Conservation (phyloP, 2,113 vertebrate species). For the Tylochromis polylepis region DNA sequence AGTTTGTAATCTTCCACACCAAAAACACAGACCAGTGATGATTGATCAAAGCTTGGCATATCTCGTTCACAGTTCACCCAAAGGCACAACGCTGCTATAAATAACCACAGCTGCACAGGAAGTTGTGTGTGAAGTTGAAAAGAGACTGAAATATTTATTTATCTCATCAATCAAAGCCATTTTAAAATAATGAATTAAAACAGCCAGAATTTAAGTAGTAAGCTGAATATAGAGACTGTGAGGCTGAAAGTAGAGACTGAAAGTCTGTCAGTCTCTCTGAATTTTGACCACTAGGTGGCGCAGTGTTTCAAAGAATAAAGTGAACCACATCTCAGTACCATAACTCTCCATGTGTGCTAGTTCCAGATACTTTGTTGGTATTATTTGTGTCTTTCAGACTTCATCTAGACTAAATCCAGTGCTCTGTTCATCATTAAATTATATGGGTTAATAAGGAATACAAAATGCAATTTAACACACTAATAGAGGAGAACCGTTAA, state of each 20-base stretch:
- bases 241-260: too few relatives aligned
- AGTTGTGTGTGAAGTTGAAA: not conserved
- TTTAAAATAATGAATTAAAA: not conserved
- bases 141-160: not conserved
- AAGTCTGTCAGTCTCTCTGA: not conserved
- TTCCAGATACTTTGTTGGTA: not conserved
- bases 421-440: not conserved
- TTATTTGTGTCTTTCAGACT: not conserved
- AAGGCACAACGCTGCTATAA: not conserved
- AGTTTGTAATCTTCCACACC: not conserved
- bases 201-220: not conserved
- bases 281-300: conserved; percentile 85
- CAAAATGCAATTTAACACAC: not conserved
- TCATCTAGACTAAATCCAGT: not conserved
- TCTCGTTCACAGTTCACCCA: not conserved
- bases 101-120: not conserved
- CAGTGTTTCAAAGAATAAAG: conserved; percentile 74
- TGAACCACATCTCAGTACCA: not conserved
- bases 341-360: not conserved
- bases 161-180: not conserved
- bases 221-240: too few relatives aligned
- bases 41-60: not conserved
- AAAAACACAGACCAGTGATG: not conserved
- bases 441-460: not conserved
- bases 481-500: not conserved